Conservation (phyloP, 2,113 vertebrate species). For the Dromiciops gliroides region DNA sequence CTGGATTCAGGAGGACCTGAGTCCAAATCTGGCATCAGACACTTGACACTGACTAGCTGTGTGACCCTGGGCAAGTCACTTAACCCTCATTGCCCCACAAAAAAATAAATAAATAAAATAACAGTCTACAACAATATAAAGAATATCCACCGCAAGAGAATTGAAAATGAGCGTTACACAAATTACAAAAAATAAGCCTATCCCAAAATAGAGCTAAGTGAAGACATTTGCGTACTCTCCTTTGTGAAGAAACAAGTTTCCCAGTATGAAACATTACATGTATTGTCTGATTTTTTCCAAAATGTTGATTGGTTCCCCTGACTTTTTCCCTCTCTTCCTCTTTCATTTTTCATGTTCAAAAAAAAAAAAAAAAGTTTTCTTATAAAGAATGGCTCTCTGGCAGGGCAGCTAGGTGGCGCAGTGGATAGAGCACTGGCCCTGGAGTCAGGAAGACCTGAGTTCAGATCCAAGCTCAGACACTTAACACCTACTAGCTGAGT, state of each 20-base stretch:
- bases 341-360: background rate
- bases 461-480: no score
- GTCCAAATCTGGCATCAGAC: no score
- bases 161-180: background rate
- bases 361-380: background rate
- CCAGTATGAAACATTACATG: background rate
- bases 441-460: no score
- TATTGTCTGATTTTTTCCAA: background rate
- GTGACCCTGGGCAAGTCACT: no score
- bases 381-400: background rate
- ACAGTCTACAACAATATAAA: no score
- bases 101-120: background rate
- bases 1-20: no score
- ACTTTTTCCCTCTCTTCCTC: background rate
- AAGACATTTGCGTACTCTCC: background rate
- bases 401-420: no score
- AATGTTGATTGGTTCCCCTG: background rate
- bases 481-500: no score
- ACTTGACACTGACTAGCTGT: no score
- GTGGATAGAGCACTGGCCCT: no score
- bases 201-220: background rate
- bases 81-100: no score
- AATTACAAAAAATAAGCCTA: background rate
- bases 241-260: background rate
- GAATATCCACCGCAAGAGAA: background rate